These are phyloP conservation scores for Diploscapter pachys DNA, from an alignment of 1,140 invertebrate species.

Conservation along the genomic window DNA sequence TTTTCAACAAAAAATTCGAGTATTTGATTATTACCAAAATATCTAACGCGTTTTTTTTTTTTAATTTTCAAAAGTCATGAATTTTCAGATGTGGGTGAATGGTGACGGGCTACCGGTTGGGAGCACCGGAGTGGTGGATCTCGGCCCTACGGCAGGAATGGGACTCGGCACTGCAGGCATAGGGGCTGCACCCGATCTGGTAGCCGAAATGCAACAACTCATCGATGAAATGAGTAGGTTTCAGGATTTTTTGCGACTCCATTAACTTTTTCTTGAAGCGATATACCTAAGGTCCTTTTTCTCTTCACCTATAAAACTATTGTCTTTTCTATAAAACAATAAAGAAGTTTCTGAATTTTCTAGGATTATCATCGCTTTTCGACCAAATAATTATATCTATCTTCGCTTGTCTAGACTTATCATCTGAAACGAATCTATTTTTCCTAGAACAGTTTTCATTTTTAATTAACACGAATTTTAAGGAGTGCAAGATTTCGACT, in stretches of 20 bases:
- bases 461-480: slow-evolving; percentile 42
- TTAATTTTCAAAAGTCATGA: neutral
- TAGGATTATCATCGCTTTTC: neutral
- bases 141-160: slow-evolving; percentile 2
- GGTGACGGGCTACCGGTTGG: neutral
- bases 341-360: neutral
- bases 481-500: slow-evolving; percentile 86
- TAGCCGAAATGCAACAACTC: slow-evolving; percentile 45
- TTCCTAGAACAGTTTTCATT: neutral
- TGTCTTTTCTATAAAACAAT: slow-evolving; percentile 12
- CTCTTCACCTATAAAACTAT: too few relatives aligned
- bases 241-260: neutral
- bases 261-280: too few relatives aligned
- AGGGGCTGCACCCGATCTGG: slow-evolving; percentile 22
- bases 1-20: neutral
- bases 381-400: neutral
- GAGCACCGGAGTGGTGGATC: neutral
- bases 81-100: neutral
- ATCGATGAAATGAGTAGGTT: slow-evolving; percentile 57
- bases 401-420: neutral
- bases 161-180: slow-evolving; percentile 15
- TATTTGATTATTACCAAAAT: neutral
- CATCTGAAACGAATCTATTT: neutral
- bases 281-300: too few relatives aligned
- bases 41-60: neutral